A percentile compares a stretch with the other conserved stretches of the same genome.
These are phyloP conservation scores for Oscheius myriophilus DNA, from an alignment of 2,888 invertebrate genomes.

Conservation along the genomic window DNA sequence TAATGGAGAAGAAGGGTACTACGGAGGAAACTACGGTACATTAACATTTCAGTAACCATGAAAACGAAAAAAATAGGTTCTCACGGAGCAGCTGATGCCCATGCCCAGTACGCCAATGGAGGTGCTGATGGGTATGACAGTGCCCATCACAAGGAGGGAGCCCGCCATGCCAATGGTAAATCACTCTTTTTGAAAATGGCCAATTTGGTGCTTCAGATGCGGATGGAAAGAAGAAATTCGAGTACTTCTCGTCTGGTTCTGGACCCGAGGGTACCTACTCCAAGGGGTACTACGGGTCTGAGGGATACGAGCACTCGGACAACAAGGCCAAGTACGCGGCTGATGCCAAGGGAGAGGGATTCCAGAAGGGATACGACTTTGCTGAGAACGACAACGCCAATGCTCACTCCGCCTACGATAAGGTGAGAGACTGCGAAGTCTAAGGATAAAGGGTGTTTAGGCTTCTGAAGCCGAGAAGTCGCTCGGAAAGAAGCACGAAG, in stretches of 20 bases:
- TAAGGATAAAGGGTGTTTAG: no score
- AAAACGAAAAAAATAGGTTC: conserved; percentile 5
- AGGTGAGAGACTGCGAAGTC: background rate
- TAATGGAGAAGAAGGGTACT: conserved; percentile 10
- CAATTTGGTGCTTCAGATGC: background rate
- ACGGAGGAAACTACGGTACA: conserved; percentile 19
- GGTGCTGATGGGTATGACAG: conserved; percentile 16
- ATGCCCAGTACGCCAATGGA: conserved; percentile 17
- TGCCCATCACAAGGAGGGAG: conserved; percentile 17
- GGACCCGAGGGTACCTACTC: conserved; percentile 25
- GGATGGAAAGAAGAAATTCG: conserved; percentile 19
- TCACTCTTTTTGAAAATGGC: no score
- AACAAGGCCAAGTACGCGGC: conserved; percentile 21
- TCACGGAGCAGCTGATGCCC: conserved; percentile 17
- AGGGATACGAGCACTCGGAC: conserved; percentile 20
- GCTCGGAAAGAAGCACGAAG: conserved; percentile 21
- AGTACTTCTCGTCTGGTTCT: conserved; percentile 23
- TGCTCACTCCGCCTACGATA: conserved; percentile 16
- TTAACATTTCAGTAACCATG: background rate
- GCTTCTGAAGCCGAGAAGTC: background rate
- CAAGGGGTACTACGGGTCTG: conserved; percentile 23
- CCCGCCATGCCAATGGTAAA: conserved; percentile 1
- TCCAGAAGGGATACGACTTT: conserved; percentile 20
- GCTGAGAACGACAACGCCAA: conserved; percentile 20
- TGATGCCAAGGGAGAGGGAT: conserved; percentile 17